A percentile compares a stretch with the other conserved stretches of the same genome.
Evolutionary conservation across 2,888 invertebrate species (phyloP).

Genomic region (Chymomyza amoena): DNA sequence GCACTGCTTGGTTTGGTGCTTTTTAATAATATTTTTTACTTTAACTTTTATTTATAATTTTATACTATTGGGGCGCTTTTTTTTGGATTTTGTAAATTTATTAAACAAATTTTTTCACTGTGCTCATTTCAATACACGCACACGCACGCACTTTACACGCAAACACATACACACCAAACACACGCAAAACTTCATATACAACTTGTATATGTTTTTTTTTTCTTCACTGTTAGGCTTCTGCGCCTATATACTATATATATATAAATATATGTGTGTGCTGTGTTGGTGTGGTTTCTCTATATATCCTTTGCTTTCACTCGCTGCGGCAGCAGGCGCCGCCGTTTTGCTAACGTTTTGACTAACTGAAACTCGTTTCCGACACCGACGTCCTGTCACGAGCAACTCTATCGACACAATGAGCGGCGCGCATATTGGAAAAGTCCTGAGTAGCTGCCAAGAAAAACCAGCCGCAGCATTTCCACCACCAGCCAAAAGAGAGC

Average conservation of each 20-base stretch:
- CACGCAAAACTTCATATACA: constrained; percentile 10
- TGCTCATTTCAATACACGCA: constrained; percentile 53
- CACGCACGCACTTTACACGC: constrained; percentile 26
- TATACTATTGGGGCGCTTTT: neutral
- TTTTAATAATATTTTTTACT: neutral
- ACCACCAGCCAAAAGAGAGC: constrained; percentile 41
- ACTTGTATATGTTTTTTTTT: constrained; percentile 20
- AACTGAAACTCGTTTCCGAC: constrained; percentile 40
- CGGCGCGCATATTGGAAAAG: constrained; percentile 60
- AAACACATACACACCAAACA: constrained; percentile 28
- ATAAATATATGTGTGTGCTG: neutral
- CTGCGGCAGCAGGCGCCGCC: constrained; percentile 31
- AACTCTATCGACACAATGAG: constrained; percentile 78
- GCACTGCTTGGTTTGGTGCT: neutral
- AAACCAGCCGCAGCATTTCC: constrained; percentile 37
- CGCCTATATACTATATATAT: constrained; percentile 36
- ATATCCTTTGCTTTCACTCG: constrained; percentile 52
- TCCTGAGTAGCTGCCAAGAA: constrained; percentile 61
- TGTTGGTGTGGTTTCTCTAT: constrained; percentile 31
- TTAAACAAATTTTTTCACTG: constrained; percentile 61
- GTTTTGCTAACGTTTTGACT: constrained; percentile 11
- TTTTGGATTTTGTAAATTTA: constrained; percentile 22
- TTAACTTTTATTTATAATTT: neutral
- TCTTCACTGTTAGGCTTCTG: constrained; percentile 14
- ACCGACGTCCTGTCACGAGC: constrained; percentile 77